Conservation (phyloP, 2,797 vertebrate species). For the Microctenopoma stevenorrisi region DNA sequence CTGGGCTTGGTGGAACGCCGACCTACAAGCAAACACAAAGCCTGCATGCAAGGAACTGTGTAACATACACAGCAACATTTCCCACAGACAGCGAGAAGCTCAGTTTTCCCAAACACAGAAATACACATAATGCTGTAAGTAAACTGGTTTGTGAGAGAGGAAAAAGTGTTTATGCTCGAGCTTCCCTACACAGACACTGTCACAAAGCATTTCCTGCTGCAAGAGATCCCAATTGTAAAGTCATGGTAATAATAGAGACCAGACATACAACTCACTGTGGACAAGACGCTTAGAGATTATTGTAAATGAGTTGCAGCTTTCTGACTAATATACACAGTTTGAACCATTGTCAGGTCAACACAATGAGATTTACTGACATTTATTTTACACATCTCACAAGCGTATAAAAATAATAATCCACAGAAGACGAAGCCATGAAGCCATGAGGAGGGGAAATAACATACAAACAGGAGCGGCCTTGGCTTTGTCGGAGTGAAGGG, state of each 20-base stretch:
- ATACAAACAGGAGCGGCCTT: slow-evolving; percentile 53
- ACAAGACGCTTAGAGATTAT: slow-evolving; percentile 37
- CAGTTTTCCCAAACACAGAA: slow-evolving; percentile 29
- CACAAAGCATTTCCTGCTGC: slow-evolving; percentile 67
- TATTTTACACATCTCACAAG: slow-evolving; percentile 4
- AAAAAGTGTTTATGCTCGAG: slow-evolving; percentile 36
- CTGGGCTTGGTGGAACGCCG: slow-evolving; percentile 11
- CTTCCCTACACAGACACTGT: slow-evolving; percentile 47
- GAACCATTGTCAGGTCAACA: slow-evolving; percentile 6
- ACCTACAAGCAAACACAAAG: slow-evolving; percentile 48
- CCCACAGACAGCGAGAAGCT: slow-evolving; percentile 36
- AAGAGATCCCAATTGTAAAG: slow-evolving; percentile 63
- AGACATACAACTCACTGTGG: slow-evolving; percentile 33
- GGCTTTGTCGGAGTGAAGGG: slow-evolving; percentile 38
- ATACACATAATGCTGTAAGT: slow-evolving; percentile 44
- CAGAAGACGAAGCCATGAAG: slow-evolving; percentile 23
- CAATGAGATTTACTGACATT: not conserved
- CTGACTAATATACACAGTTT: slow-evolving; percentile 18
- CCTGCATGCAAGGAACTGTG: slow-evolving; percentile 29
- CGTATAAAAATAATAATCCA: slow-evolving; percentile 35
- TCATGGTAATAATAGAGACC: slow-evolving; percentile 62
- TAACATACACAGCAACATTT: slow-evolving; percentile 55
- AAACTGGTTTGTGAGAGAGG: slow-evolving; percentile 37
- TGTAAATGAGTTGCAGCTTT: slow-evolving; percentile 46
- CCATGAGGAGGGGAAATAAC: slow-evolving; percentile 25